Conservation (phyloP, 2,113 vertebrate species). For the Gasterosteus nipponicus region DNA sequence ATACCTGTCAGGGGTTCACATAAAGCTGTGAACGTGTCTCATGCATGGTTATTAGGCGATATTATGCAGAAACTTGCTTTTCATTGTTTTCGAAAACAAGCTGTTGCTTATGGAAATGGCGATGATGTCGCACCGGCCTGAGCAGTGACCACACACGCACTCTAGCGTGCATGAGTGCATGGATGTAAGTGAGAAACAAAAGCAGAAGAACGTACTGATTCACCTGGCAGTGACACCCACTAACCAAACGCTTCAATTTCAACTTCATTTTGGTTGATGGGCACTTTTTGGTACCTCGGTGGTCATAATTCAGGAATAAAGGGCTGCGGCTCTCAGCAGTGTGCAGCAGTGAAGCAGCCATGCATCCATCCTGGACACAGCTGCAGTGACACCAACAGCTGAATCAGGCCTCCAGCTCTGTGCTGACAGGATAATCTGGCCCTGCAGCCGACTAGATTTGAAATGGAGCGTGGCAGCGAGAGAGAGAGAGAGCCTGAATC, state of each 20-base stretch:
- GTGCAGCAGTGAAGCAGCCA: constrained; percentile 15
- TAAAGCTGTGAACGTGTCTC: background rate
- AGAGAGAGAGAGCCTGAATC: constrained; percentile 10
- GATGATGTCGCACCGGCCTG: background rate
- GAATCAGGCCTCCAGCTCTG: constrained; percentile 61
- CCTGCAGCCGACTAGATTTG: constrained; percentile 46
- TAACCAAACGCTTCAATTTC: background rate
- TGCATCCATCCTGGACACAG: constrained; percentile 48
- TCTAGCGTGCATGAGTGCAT: background rate
- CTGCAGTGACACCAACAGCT: constrained; percentile 61
- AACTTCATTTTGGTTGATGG: constrained; percentile 5
- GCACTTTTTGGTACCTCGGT: constrained; percentile 4
- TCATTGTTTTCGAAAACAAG: background rate
- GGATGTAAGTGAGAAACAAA: background rate
- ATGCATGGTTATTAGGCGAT: background rate
- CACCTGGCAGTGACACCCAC: background rate
- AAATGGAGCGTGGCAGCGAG: constrained; percentile 16
- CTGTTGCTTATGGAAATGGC: constrained; percentile 18
- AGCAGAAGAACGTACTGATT: background rate
- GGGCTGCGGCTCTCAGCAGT: constrained; percentile 12
- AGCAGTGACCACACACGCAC: background rate
- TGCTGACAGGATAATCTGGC: constrained; percentile 64
- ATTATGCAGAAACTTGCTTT: background rate
- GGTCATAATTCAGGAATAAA: constrained; percentile 20
- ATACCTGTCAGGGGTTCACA: background rate